Percentiles rank a stretch among this genome's conserved stretches.
These are phyloP conservation scores for Candoia aspera DNA, from an alignment of 2,113 vertebrate genomes.

Conservation along the genomic window DNA sequence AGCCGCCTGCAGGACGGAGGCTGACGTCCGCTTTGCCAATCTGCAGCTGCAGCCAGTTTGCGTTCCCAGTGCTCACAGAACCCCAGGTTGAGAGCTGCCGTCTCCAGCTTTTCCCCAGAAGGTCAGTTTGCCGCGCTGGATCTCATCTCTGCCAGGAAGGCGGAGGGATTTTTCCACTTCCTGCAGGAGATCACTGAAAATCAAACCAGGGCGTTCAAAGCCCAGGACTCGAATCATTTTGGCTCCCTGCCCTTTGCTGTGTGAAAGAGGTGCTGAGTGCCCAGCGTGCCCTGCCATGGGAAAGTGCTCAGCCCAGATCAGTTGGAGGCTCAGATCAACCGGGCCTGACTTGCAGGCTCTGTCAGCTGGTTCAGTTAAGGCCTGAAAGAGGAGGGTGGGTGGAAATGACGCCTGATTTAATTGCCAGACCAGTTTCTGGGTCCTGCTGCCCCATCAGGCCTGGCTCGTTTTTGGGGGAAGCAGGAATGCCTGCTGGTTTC, in stretches of 20 bases:
- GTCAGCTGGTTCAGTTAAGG: not conserved
- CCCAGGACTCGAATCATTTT: not conserved
- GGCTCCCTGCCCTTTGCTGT: not conserved
- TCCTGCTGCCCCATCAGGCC: not conserved
- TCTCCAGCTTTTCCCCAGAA: not conserved
- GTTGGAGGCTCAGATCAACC: not conserved
- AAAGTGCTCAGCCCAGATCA: not conserved
- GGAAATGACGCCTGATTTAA: not conserved
- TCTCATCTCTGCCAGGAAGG: not conserved
- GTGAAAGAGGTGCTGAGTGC: not conserved
- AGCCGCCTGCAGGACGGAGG: not conserved
- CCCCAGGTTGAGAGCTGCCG: not conserved
- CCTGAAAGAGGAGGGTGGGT: not conserved
- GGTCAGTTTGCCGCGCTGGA: not conserved
- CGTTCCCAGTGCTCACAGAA: not conserved
- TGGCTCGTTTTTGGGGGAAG: not conserved
- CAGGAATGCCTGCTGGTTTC: not conserved
- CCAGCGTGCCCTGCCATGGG: not conserved
- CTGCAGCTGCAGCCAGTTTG: not conserved
- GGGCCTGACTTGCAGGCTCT: not conserved
- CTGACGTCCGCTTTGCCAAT: not conserved
- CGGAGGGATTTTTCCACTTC: not conserved
- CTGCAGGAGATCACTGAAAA: not conserved
- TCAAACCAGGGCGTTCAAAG: not conserved
- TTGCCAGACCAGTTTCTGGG: not conserved